Conservation (phyloP, 2,113 vertebrate species). For the Thamnaconus septentrionalis region DNA sequence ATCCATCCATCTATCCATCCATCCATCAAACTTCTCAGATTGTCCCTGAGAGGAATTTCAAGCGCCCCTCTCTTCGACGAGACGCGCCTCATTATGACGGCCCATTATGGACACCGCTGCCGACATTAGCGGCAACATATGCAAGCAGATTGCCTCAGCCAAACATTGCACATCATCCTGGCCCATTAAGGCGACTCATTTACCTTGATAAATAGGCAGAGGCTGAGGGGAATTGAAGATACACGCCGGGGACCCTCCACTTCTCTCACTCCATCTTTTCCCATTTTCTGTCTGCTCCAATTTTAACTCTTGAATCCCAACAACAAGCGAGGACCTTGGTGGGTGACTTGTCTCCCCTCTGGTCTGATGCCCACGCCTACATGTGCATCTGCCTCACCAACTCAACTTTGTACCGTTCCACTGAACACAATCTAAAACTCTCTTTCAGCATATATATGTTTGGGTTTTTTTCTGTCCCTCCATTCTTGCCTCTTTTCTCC, state of each 20-base stretch:
- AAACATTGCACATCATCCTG: conserved; percentile 68
- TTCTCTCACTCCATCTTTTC: conserved; percentile 35
- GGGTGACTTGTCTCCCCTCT: not conserved
- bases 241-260: conserved; percentile 27
- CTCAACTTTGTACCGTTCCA: not conserved
- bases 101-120: conserved; percentile 51
- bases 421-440: conserved; percentile 1
- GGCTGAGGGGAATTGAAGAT: conserved; percentile 51
- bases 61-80: conserved; percentile 37
- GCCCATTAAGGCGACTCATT: conserved; percentile 67
- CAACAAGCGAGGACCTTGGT: conserved; percentile 11
- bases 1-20: conserved; percentile 21
- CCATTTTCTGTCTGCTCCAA: conserved; percentile 22
- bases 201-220: conserved; percentile 65
- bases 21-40: conserved; percentile 5
- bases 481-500: conserved; percentile 1
- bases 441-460: no score
- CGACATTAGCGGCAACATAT: conserved; percentile 64
- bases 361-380: conserved; percentile 1
- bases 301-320: conserved; percentile 19
- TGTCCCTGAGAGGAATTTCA: conserved; percentile 33
- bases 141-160: conserved; percentile 65
- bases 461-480: not conserved
- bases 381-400: conserved; percentile 8
- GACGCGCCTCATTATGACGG: conserved; percentile 63